These are phyloP conservation scores for Patagioenas fasciata DNA, from an alignment of 2,113 vertebrate species.

Conservation along the genomic window DNA sequence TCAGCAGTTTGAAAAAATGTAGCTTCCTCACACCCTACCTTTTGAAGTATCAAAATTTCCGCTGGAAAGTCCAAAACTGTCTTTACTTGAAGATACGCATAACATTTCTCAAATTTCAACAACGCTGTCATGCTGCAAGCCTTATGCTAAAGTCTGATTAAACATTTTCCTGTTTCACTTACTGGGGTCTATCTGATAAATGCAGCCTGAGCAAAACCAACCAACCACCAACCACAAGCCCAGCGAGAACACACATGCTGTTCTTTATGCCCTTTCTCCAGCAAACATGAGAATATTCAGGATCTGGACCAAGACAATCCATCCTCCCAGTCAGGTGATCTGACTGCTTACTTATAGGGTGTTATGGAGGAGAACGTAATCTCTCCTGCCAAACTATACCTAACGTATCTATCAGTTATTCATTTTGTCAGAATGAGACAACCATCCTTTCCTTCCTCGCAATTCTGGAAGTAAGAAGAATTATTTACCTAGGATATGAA, in stretches of 20 bases:
- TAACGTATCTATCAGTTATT: not conserved
- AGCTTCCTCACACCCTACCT: not conserved
- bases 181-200: not conserved
- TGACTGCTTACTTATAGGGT: not conserved
- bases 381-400: not conserved
- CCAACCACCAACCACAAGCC: not conserved
- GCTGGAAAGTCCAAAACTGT: not conserved
- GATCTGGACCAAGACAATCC: not conserved
- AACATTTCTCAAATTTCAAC: not conserved
- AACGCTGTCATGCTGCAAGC: not conserved
- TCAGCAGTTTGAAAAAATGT: not conserved
- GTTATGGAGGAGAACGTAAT: rapidly evolving
- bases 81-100: not conserved
- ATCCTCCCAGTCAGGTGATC: not conserved
- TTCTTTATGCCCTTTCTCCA: not conserved
- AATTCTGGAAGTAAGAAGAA: not conserved
- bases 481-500: not conserved
- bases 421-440: not conserved
- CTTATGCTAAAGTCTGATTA: not conserved
- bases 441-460: not conserved
- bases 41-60: not conserved
- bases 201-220: not conserved
- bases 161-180: rapidly evolving
- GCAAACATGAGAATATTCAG: not conserved
- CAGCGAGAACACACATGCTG: not conserved